Evolutionary conservation across 2,113 vertebrate genomes (phyloP), one percentile per base, ranked within the genome.

Genomic region (Poecile atricapillus): DNA sequence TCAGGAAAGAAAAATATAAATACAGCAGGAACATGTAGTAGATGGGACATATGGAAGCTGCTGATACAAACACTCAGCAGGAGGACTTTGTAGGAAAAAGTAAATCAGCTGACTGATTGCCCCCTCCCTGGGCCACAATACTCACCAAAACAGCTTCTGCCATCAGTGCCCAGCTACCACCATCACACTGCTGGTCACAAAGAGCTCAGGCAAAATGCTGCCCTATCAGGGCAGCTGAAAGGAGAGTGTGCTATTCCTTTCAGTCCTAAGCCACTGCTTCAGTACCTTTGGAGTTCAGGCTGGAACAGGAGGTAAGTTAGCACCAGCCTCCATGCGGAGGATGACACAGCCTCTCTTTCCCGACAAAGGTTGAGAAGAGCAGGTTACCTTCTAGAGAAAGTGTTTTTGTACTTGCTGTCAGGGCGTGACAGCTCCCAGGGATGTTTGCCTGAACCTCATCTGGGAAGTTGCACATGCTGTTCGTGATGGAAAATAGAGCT

Each of bases 361-460:
- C 27, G 30, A 4, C 39, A 58, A 13, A 64, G 55, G 55, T 6
- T 1, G 1, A 49, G 65, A 64, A 44, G 50, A 88, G 22, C 82
- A 28, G 0, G 0, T 31, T 49, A 31, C 14, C 13, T 69, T 73
- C 64, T 8, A 13, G 17, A 75, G 6, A 4, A 46, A 73, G 37
- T 2, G 1, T 37, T 65, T 37, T 33, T 58, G 47, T 68, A 24
- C 70, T 71, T 44, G 58, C 58, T 64, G 27, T 28, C 9, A 5
- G 67, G 37, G 62, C 50, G 43, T 85, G 73, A 59, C 43, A 53
- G 59, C 55, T 89, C 59, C 41, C 31, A 31, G 49, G 62, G 53
- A 53, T 41, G 7, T 44, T 73, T n/a, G 28, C 49, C 46, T 73
- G 43, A 55, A 77, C 39, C 50, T 62, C 21, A 53, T 39, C 52